Evolutionary conservation across 2,113 vertebrate genomes (phyloP), one percentile per base, ranked within the genome.

Genomic region (Isichthys henryi): DNA sequence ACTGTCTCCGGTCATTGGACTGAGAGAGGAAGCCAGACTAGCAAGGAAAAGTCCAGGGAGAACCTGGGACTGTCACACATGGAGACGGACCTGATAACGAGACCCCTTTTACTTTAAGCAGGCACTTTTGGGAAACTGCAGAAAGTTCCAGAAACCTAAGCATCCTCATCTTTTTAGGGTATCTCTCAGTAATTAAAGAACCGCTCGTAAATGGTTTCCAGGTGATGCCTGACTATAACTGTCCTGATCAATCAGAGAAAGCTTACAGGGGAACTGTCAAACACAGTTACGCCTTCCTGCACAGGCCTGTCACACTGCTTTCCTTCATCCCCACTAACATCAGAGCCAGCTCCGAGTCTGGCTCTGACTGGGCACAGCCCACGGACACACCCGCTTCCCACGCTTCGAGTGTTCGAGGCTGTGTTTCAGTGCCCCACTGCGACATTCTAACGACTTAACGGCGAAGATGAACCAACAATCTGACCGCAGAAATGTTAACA

Each of bases 241-340:
- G 89, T 92, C 90, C 85, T 74, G 89, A 89, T 90, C 90, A 91
- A 93, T 93, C 89, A 93, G 9, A 86, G 89, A 66, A 92, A 91
- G 85, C 53, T 90, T 86, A 88, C 85, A 89, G 89, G 91, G 89
- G 58, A 90, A 91, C 89, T 91, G 90, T 92, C 90, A 93, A 91
- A 92, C 86, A 90, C 89, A 88, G 90, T 91, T 93, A 92, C 52
- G 88, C 48, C 88, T 91, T 49, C 58, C 90, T 74, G 46, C 48
- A 49, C 46, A 77, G 66, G 35, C 86, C 62, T 90, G 91, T 92
- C 88, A 92, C 88, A 80, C 89, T 89, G 91, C 89, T 90, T 84
- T 90, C 77, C 92, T 90, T 93, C 80, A 91, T 91, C 90, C 91
- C 86, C 86, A 91, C 92, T 91, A 91, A 89, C 83, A 83, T 89